These are phyloP conservation scores for Ispidina lecontei DNA, from an alignment of 2,797 vertebrate genomes.

Conservation along the genomic window DNA sequence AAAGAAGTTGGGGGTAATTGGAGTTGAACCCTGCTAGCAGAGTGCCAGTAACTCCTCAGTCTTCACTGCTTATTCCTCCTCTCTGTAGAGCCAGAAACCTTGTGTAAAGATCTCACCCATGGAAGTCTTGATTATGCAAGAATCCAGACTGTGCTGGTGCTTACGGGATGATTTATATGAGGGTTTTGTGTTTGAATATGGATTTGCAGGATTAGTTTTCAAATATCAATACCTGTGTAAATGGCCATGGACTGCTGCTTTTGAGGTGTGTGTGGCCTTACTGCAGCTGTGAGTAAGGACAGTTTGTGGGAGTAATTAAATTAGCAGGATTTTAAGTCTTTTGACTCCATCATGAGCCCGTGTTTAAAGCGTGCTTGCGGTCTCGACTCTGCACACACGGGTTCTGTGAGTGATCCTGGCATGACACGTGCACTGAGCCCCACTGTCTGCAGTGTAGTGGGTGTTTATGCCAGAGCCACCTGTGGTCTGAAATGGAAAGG, in stretches of 20 bases:
- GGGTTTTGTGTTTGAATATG: not conserved
- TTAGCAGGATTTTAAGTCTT: not conserved
- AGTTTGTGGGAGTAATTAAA: not conserved
- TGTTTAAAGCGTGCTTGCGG: not conserved
- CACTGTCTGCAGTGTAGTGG: not conserved
- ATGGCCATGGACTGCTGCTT: not conserved
- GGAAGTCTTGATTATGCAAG: not conserved
- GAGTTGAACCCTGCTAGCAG: not conserved
- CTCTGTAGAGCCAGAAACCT: not conserved
- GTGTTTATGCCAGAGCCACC: not conserved
- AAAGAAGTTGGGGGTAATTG: not conserved
- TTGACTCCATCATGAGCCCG: not conserved
- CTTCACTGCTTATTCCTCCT: not conserved
- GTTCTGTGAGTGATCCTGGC: not conserved
- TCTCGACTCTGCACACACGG: not conserved
- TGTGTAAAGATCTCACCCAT: not conserved
- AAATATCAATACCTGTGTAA: not conserved
- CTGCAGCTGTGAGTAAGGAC: not conserved
- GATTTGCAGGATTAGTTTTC: not conserved
- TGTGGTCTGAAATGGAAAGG: not conserved
- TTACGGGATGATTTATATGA: not conserved
- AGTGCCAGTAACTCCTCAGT: not conserved
- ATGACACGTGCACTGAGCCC: accelerated
- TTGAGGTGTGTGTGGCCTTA: not conserved
- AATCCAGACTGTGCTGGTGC: not conserved